Conservation (phyloP, 2,113 vertebrate species). For the Gnathonemus longibarbis region DNA sequence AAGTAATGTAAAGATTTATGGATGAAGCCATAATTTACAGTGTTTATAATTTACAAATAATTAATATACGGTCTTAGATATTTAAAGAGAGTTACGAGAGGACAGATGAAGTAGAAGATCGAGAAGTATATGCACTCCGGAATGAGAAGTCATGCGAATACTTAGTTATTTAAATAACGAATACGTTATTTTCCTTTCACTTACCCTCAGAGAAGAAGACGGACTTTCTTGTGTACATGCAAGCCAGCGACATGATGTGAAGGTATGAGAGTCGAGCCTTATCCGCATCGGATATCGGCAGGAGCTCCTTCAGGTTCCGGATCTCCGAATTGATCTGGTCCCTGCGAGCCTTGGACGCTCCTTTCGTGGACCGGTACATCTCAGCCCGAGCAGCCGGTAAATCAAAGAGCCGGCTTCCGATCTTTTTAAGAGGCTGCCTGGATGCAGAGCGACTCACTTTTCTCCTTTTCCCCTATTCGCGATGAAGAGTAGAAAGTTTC, state of each 20-base stretch:
- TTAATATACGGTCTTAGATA: not conserved
- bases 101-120: not conserved
- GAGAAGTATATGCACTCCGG: not conserved
- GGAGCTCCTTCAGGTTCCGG: slow-evolving; percentile 82
- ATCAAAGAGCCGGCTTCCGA: slow-evolving; percentile 20
- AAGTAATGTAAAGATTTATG: not conserved
- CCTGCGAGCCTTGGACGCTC: slow-evolving; percentile 85
- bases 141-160: not conserved
- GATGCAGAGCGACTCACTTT: not conserved
- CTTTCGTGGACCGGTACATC: slow-evolving; percentile 90
- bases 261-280: slow-evolving; percentile 86
- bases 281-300: slow-evolving; percentile 82
- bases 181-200: not conserved
- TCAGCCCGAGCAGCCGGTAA: slow-evolving; percentile 34
- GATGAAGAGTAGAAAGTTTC: not conserved
- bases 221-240: slow-evolving; percentile 87
- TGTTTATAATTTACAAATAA: not conserved
- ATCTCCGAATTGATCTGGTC: slow-evolving; percentile 94
- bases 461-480: not conserved
- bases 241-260: slow-evolving; percentile 89
- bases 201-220: slow-evolving; percentile 84
- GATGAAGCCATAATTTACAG: not conserved
- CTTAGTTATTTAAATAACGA: not conserved
- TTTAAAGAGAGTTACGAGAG: not conserved
- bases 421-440: not conserved